These are phyloP conservation scores for Spinus olivaceus DNA, from an alignment of 2,797 vertebrate genomes.

Conservation along the genomic window DNA sequence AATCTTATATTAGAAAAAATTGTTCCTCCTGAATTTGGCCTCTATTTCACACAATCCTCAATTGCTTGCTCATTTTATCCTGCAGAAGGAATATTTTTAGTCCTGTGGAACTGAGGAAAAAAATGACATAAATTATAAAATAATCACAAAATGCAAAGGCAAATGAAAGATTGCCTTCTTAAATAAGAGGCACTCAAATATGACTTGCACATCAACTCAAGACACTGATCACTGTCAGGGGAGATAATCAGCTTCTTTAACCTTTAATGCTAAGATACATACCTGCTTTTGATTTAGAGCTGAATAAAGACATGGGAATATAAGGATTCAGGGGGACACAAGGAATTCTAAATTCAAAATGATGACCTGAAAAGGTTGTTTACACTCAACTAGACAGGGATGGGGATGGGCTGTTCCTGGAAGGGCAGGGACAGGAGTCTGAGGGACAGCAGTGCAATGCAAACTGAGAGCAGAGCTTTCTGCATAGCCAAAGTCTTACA, in stretches of 20 bases:
- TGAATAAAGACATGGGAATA: not conserved
- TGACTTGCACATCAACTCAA: not conserved
- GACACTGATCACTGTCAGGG: not conserved
- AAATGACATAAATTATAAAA: not conserved
- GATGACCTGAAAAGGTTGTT: not conserved
- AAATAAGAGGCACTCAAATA: not conserved
- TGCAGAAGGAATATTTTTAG: not conserved
- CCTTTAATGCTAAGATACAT: not conserved
- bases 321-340: not conserved
- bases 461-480: not conserved
- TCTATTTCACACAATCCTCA: not conserved
- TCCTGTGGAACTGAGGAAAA: not conserved
- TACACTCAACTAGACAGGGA: fast-evolving
- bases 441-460: not conserved
- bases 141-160: not conserved
- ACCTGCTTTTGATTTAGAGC: not conserved
- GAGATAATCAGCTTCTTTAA: not conserved
- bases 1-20: not conserved
- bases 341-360: not conserved
- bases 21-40: not conserved
- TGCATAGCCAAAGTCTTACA: not conserved
- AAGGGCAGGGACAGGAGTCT: not conserved
- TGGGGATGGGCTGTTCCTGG: not conserved
- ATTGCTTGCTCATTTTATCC: not conserved
- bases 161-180: not conserved